These are phyloP conservation scores for Cheilinus undulatus DNA, from an alignment of 2,113 vertebrate species.

Conservation along the genomic window DNA sequence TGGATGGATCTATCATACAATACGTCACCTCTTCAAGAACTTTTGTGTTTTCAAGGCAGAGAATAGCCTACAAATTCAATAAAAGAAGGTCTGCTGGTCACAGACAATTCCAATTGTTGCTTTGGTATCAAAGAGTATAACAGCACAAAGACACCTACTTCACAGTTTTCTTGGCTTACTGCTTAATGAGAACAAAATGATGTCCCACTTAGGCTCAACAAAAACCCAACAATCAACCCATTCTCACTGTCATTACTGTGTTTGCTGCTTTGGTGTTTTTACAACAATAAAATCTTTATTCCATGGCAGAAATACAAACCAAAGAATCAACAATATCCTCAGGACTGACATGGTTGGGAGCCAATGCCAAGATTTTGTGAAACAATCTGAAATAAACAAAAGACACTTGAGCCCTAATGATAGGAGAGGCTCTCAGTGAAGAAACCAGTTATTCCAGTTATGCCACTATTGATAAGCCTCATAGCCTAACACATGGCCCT, in stretches of 20 bases:
- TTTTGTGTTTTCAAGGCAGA: no score
- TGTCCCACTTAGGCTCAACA: neutral
- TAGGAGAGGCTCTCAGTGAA: no score
- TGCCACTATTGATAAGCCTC: no score
- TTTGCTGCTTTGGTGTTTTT: neutral
- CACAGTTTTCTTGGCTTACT: neutral
- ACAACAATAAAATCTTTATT: neutral
- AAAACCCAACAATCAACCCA: constrained; percentile 4
- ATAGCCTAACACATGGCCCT: no score
- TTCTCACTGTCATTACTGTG: neutral
- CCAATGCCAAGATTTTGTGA: neutral
- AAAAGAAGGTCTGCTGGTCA: no score
- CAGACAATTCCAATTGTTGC: neutral
- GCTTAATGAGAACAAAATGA: neutral
- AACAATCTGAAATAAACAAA: neutral
- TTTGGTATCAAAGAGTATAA: neutral
- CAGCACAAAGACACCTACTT: neutral
- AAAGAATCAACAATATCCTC: neutral
- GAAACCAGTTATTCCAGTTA: no score
- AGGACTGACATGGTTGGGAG: neutral
- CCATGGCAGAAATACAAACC: neutral
- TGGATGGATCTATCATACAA: neutral
- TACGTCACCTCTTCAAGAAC: no score
- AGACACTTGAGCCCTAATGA: no score
- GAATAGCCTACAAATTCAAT: no score